Conservation (phyloP, 2,113 vertebrate genomes). For the Aptenodytes patagonicus region DNA sequence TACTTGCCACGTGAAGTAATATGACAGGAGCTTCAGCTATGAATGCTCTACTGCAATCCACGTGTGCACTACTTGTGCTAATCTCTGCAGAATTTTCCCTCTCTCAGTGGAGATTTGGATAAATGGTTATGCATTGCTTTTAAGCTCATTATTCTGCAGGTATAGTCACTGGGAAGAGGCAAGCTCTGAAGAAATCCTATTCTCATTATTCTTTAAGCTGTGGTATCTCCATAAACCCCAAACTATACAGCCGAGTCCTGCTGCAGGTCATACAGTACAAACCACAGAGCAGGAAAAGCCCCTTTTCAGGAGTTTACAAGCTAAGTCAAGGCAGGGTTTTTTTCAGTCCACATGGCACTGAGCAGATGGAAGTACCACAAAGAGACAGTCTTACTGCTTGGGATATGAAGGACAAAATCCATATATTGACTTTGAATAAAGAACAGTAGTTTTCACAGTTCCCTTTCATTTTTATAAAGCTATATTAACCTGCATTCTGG, state of each 20-base stretch:
- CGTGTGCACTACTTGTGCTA: neutral
- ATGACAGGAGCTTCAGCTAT: neutral
- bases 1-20: neutral
- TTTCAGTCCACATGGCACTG: neutral
- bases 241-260: neutral
- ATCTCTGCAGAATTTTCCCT: neutral
- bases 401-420: neutral
- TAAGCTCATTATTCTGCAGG: neutral
- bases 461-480: neutral
- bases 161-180: neutral
- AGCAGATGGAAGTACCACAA: neutral
- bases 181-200: neutral
- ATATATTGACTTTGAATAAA: neutral
- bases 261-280: neutral
- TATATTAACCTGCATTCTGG: neutral
- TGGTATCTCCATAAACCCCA: neutral
- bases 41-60: neutral
- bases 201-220: neutral
- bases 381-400: neutral
- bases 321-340: neutral
- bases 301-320: neutral
- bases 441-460: neutral
- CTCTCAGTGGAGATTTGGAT: neutral
- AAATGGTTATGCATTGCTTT: neutral
- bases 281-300: neutral